phyloP scores from a whole-genome alignment of 2,113 vertebrate species.

The Nipponia nippon region DNA sequence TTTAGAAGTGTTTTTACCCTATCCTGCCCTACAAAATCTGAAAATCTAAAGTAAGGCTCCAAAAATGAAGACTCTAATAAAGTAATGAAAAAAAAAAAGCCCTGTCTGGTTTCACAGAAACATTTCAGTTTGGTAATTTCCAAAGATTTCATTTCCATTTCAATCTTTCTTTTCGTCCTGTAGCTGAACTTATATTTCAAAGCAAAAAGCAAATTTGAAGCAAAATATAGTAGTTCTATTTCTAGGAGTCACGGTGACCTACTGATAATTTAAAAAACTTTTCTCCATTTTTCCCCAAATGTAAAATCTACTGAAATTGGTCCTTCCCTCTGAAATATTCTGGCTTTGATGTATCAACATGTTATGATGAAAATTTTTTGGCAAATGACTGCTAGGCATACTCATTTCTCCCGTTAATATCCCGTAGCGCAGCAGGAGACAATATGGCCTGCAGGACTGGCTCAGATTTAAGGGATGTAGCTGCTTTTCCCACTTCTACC shows the following conservation, averaged over 20 bases:
- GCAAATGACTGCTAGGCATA: not conserved
- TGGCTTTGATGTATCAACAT: constrained; percentile 22
- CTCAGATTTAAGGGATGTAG: not conserved
- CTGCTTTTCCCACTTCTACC: not conserved
- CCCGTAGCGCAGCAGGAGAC: rapidly evolving
- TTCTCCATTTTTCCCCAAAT: not conserved
- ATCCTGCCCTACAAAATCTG: not conserved
- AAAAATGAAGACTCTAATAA: not conserved
- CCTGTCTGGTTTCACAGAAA: constrained; percentile 9
- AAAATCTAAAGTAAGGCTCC: not conserved
- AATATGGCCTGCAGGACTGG: not conserved
- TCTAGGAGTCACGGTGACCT: not conserved
- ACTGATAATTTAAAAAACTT: not conserved
- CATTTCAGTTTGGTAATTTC: constrained; percentile 29
- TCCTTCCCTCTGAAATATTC: not conserved
- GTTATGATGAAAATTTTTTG: not conserved
- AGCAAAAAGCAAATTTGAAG: constrained; percentile 11
- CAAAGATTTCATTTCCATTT: constrained; percentile 49
- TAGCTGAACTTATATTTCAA: constrained; percentile 41
- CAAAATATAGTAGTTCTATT: not conserved
- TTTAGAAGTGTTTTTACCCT: not conserved
- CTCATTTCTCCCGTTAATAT: not conserved
- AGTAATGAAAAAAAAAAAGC: not conserved
- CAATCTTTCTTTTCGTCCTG: constrained; percentile 26
- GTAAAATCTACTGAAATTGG: constrained; percentile 13